Conservation (phyloP, 2,797 vertebrate genomes). For the Emydoidea blandingii region DNA sequence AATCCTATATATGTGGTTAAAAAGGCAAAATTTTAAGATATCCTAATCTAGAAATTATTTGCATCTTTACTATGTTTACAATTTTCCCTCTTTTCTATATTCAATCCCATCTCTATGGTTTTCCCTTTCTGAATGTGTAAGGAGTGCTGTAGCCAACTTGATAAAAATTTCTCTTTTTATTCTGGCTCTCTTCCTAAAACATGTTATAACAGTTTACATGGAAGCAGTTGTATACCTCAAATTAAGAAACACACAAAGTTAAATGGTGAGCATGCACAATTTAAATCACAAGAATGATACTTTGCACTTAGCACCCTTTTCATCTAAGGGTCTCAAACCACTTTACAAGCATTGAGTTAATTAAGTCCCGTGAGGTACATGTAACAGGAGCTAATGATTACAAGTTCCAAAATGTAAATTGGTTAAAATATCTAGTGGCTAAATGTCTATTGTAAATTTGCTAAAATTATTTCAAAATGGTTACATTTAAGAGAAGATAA, state of each 20-base stretch:
- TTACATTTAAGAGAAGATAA: background rate
- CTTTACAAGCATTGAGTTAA: conserved; percentile 37
- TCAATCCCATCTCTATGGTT: conserved; percentile 5
- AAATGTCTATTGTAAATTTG: background rate
- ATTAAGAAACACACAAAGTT: background rate
- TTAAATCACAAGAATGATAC: background rate
- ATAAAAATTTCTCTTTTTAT: background rate
- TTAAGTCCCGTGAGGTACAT: conserved; percentile 55
- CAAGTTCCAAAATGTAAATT: conserved; percentile 36
- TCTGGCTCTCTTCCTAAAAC: background rate
- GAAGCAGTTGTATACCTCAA: background rate
- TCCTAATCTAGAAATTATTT: conserved; percentile 50
- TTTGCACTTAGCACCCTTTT: conserved; percentile 1
- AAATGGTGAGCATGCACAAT: background rate
- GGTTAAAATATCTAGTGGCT: conserved; percentile 31
- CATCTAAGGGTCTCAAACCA: conserved; percentile 25
- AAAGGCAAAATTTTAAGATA: conserved; percentile 43
- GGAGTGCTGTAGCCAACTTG: background rate
- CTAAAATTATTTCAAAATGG: background rate
- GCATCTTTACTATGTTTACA: conserved; percentile 46
- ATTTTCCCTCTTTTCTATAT: conserved; percentile 33
- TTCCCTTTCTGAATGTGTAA: conserved; percentile 5
- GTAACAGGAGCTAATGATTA: conserved; percentile 47
- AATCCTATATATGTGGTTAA: conserved; percentile 54
- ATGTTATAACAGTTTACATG: background rate